Evolutionary conservation across 2,888 invertebrate genomes (phyloP), one percentile per base, ranked within the genome.

Genomic region (Stomorhina lunata): DNA sequence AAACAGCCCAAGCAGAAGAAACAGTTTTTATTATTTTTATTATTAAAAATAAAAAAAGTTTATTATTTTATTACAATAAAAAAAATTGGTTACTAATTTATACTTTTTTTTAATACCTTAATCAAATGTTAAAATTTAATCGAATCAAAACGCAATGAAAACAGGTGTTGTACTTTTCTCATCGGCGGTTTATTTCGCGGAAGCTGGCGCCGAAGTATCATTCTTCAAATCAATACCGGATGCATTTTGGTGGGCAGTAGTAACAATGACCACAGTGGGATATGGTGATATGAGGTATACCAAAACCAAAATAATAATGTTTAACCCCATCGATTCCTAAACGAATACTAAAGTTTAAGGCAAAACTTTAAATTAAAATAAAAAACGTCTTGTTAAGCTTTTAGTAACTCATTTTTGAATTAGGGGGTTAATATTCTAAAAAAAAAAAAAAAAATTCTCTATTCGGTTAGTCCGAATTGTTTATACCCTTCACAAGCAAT

Each of bases 231-330:
- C 98, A 93, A 99, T 99, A 95, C 99, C 99, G 92, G 98, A 98
- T 94, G 99, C 98, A 94, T 99, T 99, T 95, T 99, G 99, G 99
- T 99, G 99, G 99, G 98, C 98, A 93, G 97, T 99, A 93, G 99
- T 99, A 93, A 99, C 97, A 93, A 97, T 97, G 97, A 97, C 97
- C 93, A 99, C 99, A 93, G 99, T 99, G 93, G 99, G 99, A 94
- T 99, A 99, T 95, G 99, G 99, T 94, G 99, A 99, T 94, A 99
- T 99, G 99, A 97, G 97, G 97, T 91, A 91, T 83, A 85, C 55
- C 71, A 59, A 61, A 84, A 66, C 43, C 65, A 76, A 53, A 83
- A 71, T 68, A 2, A 10, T n/a, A 53, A 32, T 55, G 17, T 22
- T 3, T 22, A 17, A 17, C 9, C 12, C 20, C 15, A 50, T 37